A percentile compares a stretch with the other conserved stretches of the same genome.
phyloP scores from a whole-genome alignment of 35 echinoderm and acorn worm species.

The Ptychodera flava region DNA sequence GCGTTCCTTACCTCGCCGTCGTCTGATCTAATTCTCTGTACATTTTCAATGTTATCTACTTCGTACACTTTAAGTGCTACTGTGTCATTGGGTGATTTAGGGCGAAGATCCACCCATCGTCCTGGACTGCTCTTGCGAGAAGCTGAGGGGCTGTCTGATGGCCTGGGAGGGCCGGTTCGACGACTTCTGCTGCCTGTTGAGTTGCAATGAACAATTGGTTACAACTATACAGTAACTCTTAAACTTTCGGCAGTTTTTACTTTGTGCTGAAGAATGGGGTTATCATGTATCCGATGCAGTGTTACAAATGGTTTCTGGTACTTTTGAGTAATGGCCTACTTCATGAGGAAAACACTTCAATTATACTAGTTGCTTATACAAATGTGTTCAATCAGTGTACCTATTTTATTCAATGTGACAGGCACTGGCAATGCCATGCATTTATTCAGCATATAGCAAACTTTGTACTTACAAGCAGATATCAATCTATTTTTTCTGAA shows the following conservation, averaged over 20 bases:
- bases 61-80: constrained; percentile 95
- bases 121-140: background rate
- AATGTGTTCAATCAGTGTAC: no score
- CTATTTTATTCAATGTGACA: no score
- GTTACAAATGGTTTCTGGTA: background rate
- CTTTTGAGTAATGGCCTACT: no score
- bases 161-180: background rate
- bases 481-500: no score
- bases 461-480: no score
- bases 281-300: background rate
- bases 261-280: background rate
- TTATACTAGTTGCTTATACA: no score
- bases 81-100: constrained; percentile 59
- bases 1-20: constrained; percentile 59
- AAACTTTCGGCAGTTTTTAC: no score
- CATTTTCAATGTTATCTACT: constrained; percentile 74
- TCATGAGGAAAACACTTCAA: no score
- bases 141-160: background rate
- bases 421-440: no score
- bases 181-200: background rate
- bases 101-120: constrained; percentile 67
- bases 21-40: constrained; percentile 66
- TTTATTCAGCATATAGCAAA: no score
- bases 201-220: no score
- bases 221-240: no score